These are phyloP conservation scores for Pantelozetes paolii DNA, from an alignment of 2,888 invertebrate genomes.

Conservation along the genomic window DNA sequence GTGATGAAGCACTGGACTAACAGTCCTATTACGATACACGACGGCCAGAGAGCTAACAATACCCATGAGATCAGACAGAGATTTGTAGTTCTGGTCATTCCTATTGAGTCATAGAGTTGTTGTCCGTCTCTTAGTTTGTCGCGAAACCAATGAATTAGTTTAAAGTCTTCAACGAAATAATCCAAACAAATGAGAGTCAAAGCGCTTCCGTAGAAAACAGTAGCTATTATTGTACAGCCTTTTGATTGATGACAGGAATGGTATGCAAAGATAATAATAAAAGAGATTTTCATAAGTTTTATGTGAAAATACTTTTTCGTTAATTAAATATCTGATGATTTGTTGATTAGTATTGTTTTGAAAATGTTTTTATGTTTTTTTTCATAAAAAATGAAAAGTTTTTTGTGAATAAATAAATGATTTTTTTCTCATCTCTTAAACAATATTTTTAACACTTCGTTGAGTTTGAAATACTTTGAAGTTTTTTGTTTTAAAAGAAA, in stretches of 20 bases:
- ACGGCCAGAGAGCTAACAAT: slow-evolving; percentile 68
- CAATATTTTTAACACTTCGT: no score
- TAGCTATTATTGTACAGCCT: slow-evolving; percentile 63
- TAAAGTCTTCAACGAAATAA: slow-evolving; percentile 68
- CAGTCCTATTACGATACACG: slow-evolving; percentile 64
- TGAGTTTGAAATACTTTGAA: no score
- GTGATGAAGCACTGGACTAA: slow-evolving; percentile 67
- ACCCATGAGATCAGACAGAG: slow-evolving; percentile 72
- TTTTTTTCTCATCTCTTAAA: no score
- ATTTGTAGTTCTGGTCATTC: slow-evolving; percentile 7
- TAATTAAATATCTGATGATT: no score
- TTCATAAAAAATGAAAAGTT: no score
- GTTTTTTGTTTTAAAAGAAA: no score
- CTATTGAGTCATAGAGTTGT: slow-evolving; percentile 27
- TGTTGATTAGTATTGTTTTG: no score
- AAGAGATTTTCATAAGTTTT: neutral
- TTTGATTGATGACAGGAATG: slow-evolving; percentile 21
- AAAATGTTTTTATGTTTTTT: no score
- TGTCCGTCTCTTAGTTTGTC: slow-evolving; percentile 52
- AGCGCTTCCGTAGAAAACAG: slow-evolving; percentile 70
- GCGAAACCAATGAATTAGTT: slow-evolving; percentile 66
- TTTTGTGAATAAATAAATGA: no score
- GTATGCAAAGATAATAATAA: neutral
- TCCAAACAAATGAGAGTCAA: slow-evolving; percentile 67
- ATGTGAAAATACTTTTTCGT: no score